Evolutionary conservation across 2,113 vertebrate species (phyloP).

Genomic region (Jacana jacana): DNA sequence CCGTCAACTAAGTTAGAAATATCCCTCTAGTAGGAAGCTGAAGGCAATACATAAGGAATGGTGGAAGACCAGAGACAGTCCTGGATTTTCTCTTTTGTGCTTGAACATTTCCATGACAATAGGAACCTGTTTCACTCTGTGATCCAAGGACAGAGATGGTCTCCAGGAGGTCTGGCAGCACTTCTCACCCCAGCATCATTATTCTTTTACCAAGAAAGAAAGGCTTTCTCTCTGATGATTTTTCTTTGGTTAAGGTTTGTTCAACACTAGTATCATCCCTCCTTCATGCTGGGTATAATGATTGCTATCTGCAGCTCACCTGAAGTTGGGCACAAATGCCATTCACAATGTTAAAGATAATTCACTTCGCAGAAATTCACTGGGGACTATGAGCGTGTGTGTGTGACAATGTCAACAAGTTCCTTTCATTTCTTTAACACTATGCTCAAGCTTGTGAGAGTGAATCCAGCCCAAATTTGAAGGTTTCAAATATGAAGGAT

Average conservation of each 20-base stretch:
- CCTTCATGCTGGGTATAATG: not conserved
- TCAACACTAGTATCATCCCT: not conserved
- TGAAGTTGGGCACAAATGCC: not conserved
- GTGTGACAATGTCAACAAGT: not conserved
- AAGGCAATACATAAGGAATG: not conserved
- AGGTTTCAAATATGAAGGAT: not conserved
- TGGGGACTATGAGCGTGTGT: no score
- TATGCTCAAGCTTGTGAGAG: not conserved
- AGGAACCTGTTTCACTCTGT: not conserved
- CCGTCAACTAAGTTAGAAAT: not conserved
- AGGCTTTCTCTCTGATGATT: not conserved
- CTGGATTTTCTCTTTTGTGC: not conserved
- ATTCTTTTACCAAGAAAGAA: not conserved
- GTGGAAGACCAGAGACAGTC: not conserved
- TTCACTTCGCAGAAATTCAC: not conserved
- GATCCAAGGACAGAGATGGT: not conserved
- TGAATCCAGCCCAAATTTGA: not conserved
- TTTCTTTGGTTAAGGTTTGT: not conserved
- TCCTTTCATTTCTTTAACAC: not conserved
- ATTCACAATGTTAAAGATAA: not conserved
- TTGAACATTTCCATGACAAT: not conserved
- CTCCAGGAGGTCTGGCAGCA: not conserved
- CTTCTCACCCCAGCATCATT: not conserved
- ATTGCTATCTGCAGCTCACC: not conserved
- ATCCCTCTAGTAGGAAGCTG: not conserved